A percentile compares a stretch with the other conserved stretches of the same genome.
Conservation (phyloP, 2,113 vertebrate genomes). For the Phyllostomus hastatus region DNA sequence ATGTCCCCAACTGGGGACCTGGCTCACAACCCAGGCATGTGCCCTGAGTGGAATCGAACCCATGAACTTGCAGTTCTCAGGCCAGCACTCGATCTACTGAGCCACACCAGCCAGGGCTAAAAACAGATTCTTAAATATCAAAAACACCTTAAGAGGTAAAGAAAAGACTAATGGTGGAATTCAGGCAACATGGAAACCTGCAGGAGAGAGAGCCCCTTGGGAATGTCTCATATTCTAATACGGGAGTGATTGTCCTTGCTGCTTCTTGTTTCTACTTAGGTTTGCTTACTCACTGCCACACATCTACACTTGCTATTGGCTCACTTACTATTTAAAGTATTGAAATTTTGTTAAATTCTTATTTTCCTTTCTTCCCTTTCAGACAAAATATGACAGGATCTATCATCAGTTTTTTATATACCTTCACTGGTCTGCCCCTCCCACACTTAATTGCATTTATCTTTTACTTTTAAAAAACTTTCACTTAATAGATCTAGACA, state of each 20-base stretch:
- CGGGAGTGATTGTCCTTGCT: background rate
- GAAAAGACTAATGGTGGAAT: background rate
- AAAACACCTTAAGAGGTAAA: background rate
- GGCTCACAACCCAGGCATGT: too few species aligned
- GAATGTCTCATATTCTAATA: background rate
- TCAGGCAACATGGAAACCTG: background rate
- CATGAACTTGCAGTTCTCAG: too few species aligned
- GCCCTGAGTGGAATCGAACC: too few species aligned
- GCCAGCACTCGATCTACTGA: too few species aligned
- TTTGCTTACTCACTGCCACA: background rate
- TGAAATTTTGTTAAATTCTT: background rate
- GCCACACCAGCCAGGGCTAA: background rate
- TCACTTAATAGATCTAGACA: background rate
- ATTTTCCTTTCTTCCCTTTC: background rate
- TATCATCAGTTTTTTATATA: background rate
- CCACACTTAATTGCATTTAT: background rate
- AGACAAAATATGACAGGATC: background rate
- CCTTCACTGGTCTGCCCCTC: background rate
- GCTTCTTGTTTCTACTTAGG: background rate
- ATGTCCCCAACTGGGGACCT: too few species aligned
- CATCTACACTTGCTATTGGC: background rate
- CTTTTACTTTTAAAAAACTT: constrained; percentile 6
- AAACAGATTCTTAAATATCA: background rate
- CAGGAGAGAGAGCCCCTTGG: background rate
- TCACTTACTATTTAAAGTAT: background rate